These are phyloP conservation scores for Drosophila bipectinata DNA, from an alignment of 1,140 invertebrate species.

Conservation along the genomic window DNA sequence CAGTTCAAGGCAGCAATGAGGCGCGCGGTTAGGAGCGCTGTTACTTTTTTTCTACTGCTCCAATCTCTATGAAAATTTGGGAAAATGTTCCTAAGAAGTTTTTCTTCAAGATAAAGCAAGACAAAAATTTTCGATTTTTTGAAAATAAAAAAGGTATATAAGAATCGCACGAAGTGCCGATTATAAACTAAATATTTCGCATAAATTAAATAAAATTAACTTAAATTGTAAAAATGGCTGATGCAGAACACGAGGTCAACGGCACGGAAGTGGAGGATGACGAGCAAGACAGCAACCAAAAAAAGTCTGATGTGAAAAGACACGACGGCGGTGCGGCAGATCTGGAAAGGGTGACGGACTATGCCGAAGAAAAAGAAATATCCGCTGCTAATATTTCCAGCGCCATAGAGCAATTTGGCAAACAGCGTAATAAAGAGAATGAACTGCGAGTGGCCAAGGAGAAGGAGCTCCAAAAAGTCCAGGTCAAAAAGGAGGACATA, in stretches of 20 bases:
- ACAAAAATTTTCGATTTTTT: too few relatives aligned
- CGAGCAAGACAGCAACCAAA: slow-evolving; percentile 89
- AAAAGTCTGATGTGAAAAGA: slow-evolving; percentile 88
- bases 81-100: too few relatives aligned
- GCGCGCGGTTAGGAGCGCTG: too few relatives aligned
- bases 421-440: slow-evolving; percentile 93
- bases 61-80: too few relatives aligned
- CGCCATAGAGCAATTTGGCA: slow-evolving; percentile 94
- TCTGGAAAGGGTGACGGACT: slow-evolving; percentile 97
- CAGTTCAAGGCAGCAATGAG: too few relatives aligned
- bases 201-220: slow-evolving; percentile 33
- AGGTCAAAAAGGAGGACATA: slow-evolving; percentile 98
- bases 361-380: slow-evolving; percentile 97
- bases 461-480: slow-evolving; percentile 96
- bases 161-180: slow-evolving; percentile 54
- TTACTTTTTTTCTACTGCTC: too few relatives aligned
- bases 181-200: slow-evolving; percentile 47
- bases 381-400: slow-evolving; percentile 92
- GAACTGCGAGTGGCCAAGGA: slow-evolving; percentile 95
- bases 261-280: slow-evolving; percentile 85
- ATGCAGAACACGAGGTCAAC: slow-evolving; percentile 67
- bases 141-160: too few relatives aligned
- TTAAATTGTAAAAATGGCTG: slow-evolving; percentile 34
- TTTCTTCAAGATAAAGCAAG: too few relatives aligned
- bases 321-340: slow-evolving; percentile 97